Percentiles rank a stretch among this genome's conserved stretches.
phyloP scores from a whole-genome alignment of 2,113 vertebrate genomes.

The Pagrus major region DNA sequence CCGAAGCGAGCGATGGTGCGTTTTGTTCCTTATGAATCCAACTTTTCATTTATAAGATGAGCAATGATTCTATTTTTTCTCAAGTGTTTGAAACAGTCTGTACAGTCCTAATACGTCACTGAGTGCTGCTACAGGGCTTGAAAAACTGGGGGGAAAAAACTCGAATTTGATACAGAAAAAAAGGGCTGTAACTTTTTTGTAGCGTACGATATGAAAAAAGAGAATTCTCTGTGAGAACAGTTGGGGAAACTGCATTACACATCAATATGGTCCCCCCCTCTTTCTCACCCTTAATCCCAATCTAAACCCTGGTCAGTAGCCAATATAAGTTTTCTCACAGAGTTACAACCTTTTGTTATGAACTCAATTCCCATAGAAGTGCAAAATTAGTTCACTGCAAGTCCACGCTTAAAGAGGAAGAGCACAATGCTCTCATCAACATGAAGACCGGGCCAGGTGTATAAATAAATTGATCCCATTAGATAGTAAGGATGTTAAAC shows the following conservation, averaged over 20 bases:
- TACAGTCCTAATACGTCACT: too few species aligned
- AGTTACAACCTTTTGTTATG: conserved; percentile 12
- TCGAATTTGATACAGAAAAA: too few species aligned
- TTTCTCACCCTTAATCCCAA: conserved; percentile 10
- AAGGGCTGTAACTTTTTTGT: background rate
- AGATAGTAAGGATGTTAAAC: conserved; percentile 48
- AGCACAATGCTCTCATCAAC: conserved; percentile 14
- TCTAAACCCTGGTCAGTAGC: conserved; percentile 24
- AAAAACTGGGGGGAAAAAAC: too few species aligned
- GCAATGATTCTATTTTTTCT: too few species aligned
- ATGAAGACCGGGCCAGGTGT: conserved; percentile 33
- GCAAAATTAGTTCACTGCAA: conserved; percentile 24
- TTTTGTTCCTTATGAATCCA: too few species aligned
- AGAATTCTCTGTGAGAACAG: background rate
- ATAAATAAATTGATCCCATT: conserved; percentile 55
- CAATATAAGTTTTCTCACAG: conserved; percentile 3
- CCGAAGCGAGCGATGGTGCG: too few species aligned
- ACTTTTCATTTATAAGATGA: too few species aligned
- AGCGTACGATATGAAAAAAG: background rate
- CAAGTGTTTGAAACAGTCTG: background rate
- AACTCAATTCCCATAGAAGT: conserved; percentile 27
- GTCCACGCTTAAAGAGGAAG: background rate
- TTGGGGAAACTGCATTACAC: background rate
- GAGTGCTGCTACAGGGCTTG: background rate
- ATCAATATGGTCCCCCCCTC: background rate